Evolutionary conservation across 2,888 invertebrate genomes (phyloP), one percentile per base, ranked within the genome.

Genomic region (Cantharis flavilabris): DNA sequence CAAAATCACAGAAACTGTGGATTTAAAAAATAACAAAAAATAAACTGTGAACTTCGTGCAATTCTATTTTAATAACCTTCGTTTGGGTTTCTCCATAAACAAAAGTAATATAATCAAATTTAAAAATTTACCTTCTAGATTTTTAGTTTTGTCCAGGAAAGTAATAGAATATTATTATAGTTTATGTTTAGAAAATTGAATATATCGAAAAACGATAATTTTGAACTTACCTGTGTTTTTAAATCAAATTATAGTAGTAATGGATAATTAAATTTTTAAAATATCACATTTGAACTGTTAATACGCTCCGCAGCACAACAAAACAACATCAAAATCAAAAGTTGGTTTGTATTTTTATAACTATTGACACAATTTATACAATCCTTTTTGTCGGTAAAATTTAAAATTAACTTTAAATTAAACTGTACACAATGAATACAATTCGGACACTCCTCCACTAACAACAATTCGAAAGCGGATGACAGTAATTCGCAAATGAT

Each of bases 401-500:
- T 49, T 49, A 26, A 67, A 67, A 67, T 26, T 13, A 23, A 74
- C 73, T 33, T 69, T 71, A 70, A 77, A 74, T 49, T 72, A 77
- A 77, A 64, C 69, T 72, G 72, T 69, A 70, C 33, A 78, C 75
- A 72, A 78, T 75, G 65, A 70, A 33, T 71, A 76, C 30, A 72
- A 75, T 77, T 77, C 70, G 72, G 72, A 65, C 75, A 73, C 75
- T 75, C 75, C 77, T 78, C 67, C 77, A 69, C 72, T 64, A 72
- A 71, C 76, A 75, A 78, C 77, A 78, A 78, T 78, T 72, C 72
- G 77, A 78, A 75, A 78, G 77, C 77, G 77, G 77, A 78, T 78
- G 77, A 73, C 77, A 73, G 77, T 73, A 78, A 78, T 78, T 78
- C 77, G 75, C 70, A 75, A 74, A 78, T 73, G 77, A 33, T 70